Evolutionary conservation across 2,113 vertebrate species (phyloP).

Genomic region (Centropristis striata): DNA sequence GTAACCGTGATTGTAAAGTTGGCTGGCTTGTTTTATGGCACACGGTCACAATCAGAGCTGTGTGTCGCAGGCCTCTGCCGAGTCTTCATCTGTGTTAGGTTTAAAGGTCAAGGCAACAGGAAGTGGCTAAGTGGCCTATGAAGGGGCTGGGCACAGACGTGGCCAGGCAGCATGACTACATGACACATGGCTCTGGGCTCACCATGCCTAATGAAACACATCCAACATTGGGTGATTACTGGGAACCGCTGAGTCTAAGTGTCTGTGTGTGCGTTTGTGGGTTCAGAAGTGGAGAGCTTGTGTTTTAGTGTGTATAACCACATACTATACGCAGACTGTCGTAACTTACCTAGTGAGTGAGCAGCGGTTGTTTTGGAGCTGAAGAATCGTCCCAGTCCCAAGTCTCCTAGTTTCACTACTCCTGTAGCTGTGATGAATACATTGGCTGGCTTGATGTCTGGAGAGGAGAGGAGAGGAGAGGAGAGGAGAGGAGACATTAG

Average conservation of each 20-base stretch:
- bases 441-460: slow-evolving; percentile 98
- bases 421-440: slow-evolving; percentile 99
- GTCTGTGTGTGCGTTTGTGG: slow-evolving; percentile 21
- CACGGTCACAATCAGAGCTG: slow-evolving; percentile 68
- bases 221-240: slow-evolving; percentile 77
- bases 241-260: slow-evolving; percentile 24
- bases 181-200: slow-evolving; percentile 84
- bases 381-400: slow-evolving; percentile 97
- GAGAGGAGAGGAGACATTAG: not conserved
- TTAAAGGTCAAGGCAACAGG: slow-evolving; percentile 83
- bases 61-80: slow-evolving; percentile 58
- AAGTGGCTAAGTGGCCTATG: slow-evolving; percentile 84
- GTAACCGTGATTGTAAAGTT: slow-evolving; percentile 64
- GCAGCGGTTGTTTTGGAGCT: slow-evolving; percentile 98
- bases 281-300: slow-evolving; percentile 10
- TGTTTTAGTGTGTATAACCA: slow-evolving; percentile 11
- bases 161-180: slow-evolving; percentile 70
- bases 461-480: not conserved
- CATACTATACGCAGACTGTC: not conserved
- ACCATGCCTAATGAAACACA: slow-evolving; percentile 85
- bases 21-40: slow-evolving; percentile 62
- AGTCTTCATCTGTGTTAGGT: slow-evolving; percentile 73
- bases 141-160: slow-evolving; percentile 69
- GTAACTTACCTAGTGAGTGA: slow-evolving; percentile 93
- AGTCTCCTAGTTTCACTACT: slow-evolving; percentile 97